Evolutionary conservation across 92 coral and sea anemone species (phyloP).

Genomic region (Phenganax subtilis): DNA sequence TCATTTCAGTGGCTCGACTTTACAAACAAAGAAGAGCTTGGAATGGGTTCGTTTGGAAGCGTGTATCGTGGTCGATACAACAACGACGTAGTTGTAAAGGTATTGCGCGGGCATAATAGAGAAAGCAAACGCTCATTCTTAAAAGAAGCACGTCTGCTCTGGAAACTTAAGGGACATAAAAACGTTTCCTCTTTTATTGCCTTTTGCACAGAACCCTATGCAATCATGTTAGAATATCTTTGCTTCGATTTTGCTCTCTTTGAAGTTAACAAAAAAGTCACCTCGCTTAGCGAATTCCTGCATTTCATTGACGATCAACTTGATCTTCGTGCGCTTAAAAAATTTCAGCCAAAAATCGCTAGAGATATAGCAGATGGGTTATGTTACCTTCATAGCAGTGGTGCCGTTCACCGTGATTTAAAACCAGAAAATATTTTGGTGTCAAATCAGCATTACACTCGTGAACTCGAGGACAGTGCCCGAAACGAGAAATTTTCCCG

Average conservation of each 20-base stretch:
- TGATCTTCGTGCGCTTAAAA: background rate
- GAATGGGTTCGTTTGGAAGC: background rate
- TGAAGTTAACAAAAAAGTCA: background rate
- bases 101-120: background rate
- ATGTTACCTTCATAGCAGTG: background rate
- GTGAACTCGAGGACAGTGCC: background rate
- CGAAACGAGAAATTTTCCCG: background rate
- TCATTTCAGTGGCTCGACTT: background rate
- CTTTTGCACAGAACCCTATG: background rate
- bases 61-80: constrained; percentile 6
- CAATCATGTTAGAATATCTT: background rate
- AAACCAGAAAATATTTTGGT: constrained; percentile 1
- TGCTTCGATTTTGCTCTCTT: background rate
- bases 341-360: background rate
- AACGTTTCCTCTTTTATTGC: background rate
- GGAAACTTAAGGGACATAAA: background rate
- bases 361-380: background rate
- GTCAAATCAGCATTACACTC: constrained; percentile 18
- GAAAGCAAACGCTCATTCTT: background rate
- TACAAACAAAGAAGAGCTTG: constrained; percentile 4
- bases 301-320: background rate
- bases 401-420: background rate
- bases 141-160: background rate
- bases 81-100: background rate
- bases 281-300: background rate